Conservation (phyloP, 2,888 invertebrate species). For the Hydropsyche betteni region DNA sequence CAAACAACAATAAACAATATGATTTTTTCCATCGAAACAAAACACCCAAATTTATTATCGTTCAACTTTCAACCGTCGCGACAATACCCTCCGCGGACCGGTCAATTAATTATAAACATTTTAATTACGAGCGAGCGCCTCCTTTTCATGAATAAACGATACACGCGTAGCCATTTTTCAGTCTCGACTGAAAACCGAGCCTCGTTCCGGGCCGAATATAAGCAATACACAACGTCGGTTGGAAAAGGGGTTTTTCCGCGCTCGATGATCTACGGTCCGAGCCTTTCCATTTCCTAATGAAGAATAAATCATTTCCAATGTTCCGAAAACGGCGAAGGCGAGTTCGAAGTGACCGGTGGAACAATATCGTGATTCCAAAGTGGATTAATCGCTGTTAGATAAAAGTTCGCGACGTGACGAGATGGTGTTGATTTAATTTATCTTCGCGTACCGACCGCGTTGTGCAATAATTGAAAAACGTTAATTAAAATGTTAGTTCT, state of each 20-base stretch:
- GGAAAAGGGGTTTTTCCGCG: conserved; percentile 13
- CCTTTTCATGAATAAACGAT: conserved; percentile 24
- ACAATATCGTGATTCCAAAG: too few relatives aligned
- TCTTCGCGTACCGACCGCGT: too few relatives aligned
- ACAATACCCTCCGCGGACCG: conserved; percentile 15
- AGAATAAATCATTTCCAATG: conserved; percentile 42
- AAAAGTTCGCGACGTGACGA: too few relatives aligned
- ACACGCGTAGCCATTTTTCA: conserved; percentile 13
- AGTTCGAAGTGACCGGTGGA: not conserved
- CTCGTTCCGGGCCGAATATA: not conserved
- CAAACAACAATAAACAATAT: too few relatives aligned
- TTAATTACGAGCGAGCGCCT: conserved; percentile 24
- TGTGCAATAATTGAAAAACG: too few relatives aligned
- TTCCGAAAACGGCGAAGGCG: not conserved
- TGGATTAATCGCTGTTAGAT: too few relatives aligned
- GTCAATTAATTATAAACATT: conserved; percentile 43
- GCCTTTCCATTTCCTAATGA: conserved; percentile 44
- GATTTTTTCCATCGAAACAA: too few relatives aligned
- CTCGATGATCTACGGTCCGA: conserved; percentile 35
- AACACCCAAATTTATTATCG: too few relatives aligned
- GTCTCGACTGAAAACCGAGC: not conserved
- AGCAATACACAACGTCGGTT: not conserved
- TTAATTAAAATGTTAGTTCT: too few relatives aligned
- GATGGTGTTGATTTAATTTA: too few relatives aligned
- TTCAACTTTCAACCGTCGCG: not conserved